Percentiles rank a stretch among this genome's conserved stretches.
phyloP scores from a whole-genome alignment of 1,140 invertebrate genomes.

The Micrasema minimum region DNA sequence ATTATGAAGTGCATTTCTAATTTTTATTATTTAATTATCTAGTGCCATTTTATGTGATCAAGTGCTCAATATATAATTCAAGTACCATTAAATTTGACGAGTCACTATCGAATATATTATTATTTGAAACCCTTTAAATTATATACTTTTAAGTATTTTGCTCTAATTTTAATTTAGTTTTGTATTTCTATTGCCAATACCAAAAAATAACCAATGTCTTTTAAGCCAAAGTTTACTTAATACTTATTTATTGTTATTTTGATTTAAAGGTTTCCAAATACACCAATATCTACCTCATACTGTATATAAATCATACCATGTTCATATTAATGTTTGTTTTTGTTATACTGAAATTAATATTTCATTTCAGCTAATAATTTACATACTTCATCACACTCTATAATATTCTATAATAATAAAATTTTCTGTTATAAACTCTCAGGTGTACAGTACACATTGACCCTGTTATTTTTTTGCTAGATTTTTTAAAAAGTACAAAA shows the following conservation, averaged over 20 bases:
- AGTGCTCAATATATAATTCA: slow-evolving; percentile 9
- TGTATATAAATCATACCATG: neutral
- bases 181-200: slow-evolving; percentile 7
- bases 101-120: neutral
- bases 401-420: slow-evolving; percentile 23
- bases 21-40: no score
- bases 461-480: no score
- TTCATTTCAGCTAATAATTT: slow-evolving; percentile 25
- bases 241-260: neutral
- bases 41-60: slow-evolving; percentile 4
- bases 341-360: slow-evolving; percentile 16
- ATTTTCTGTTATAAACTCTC: slow-evolving; percentile 5
- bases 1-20: no score
- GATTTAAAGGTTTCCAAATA: slow-evolving; percentile 20
- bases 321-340: neutral
- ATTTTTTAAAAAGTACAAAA: no score
- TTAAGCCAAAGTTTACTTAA: neutral
- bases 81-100: neutral
- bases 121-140: slow-evolving; percentile 17
- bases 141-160: slow-evolving; percentile 5
- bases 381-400: slow-evolving; percentile 20
- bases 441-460: no score
- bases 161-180: neutral
- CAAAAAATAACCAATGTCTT: slow-evolving; percentile 25
- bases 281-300: neutral